These are phyloP conservation scores for Neogale vison DNA, from an alignment of 2,113 vertebrate genomes.

Conservation along the genomic window DNA sequence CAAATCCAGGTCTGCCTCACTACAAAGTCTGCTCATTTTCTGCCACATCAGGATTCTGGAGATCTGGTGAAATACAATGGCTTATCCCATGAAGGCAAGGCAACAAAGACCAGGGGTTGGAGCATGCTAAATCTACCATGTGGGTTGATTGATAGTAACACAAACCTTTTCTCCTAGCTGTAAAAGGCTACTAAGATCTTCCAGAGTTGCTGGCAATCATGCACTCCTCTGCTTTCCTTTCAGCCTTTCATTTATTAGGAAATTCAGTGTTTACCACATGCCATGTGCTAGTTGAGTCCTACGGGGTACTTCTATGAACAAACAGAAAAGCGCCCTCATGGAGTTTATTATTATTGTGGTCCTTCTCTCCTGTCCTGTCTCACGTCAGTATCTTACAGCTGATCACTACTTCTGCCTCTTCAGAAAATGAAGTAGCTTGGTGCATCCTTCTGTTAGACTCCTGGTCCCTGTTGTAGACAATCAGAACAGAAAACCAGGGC, in stretches of 20 bases:
- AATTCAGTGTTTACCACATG: neutral
- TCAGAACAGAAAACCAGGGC: slow-evolving; percentile 44
- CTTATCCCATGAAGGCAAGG: neutral
- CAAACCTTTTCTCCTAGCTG: neutral
- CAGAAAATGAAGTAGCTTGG: neutral
- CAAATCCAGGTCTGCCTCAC: neutral
- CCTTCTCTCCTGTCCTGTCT: neutral
- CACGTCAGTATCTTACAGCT: neutral
- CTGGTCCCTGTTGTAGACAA: neutral
- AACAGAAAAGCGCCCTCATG: neutral
- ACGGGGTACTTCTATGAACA: neutral
- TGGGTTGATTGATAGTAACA: neutral
- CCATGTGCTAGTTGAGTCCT: neutral
- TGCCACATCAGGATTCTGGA: neutral
- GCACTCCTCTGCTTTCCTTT: neutral
- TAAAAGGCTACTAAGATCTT: neutral
- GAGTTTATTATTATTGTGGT: neutral
- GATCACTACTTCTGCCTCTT: neutral
- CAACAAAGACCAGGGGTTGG: neutral
- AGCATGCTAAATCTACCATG: neutral
- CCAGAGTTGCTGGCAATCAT: neutral
- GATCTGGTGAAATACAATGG: neutral
- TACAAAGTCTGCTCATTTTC: neutral
- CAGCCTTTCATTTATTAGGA: slow-evolving; percentile 2
- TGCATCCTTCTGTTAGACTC: slow-evolving; percentile 1